Evolutionary conservation across 2,113 vertebrate species (phyloP), one percentile per base, ranked within the genome.

Genomic region (Sebastes schlegelii): DNA sequence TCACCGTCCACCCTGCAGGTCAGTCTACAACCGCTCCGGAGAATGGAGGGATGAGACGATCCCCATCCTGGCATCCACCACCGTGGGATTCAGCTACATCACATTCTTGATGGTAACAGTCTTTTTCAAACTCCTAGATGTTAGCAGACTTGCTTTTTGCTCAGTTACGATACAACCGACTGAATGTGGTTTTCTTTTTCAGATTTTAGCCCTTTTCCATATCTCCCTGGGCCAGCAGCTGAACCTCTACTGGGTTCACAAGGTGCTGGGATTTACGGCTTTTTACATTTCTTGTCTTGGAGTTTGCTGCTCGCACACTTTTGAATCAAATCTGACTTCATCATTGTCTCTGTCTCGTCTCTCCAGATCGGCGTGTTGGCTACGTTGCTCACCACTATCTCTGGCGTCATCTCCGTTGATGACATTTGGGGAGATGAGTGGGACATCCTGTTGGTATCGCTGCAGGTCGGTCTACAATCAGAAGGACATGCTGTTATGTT

Each of bases 201-300:
- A 99, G 98, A 95, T 98, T 79, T 94, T 99, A 91, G 98, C 98
- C 9, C 94, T 98, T 74, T 99, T 97, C 88, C 98, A 99, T 85
- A 95, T 99, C 8, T 95, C 96, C 1, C 94, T 99, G 93, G 98
- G 98, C 43, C 98, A 99, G 87, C 98, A 99, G 91, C 94, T 99
- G 91, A 98, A 98, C 84, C 94, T 99, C n/a, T 97, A 97, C 94
- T 99, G 98, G 98, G 94, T 98, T 80, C 98, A 99, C 95, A 99
- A 99, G 98, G 98, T 99, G 92, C 89, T 42, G 54, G 71, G 43
- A 43, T 52, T 23, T 11, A 58, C 49, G 13, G 42, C 11, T 16
- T 34, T 34, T 34, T 21, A 2, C 6, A 23, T 14, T 40, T 14
- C 26, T 34, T 51, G 1, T 8, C 19, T 23, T 55, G 2, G 3